Base-by-base conservation (phyloP, 2,113 vertebrate genomes). In the Phaethon lepturus region DNA sequence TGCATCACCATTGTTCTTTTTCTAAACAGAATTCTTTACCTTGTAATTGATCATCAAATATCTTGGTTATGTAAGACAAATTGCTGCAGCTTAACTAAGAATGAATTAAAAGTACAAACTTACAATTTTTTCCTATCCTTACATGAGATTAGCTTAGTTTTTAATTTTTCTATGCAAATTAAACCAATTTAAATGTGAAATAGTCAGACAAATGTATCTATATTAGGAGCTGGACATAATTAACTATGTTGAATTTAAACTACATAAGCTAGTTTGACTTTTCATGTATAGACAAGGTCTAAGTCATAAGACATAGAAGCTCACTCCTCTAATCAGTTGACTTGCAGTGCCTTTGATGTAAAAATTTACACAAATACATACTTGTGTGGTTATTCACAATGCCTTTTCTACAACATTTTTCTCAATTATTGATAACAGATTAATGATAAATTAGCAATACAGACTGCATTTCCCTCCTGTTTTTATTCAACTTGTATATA, bases 111-210 rank as follows among this genome's bases (percentile, higher is more conserved):
- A 83, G 38, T 60, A 62, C 11, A 86, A 93, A 80, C 26, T 52
- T 81, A 45, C 2, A 88, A 63, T 59, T 93, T 86, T 67, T n/a
- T 19, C 50, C 56, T 40, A 35, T 11, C 55, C 33, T 67, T 87
- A 35, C 28, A 35, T 60, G 44, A 94, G 31, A 83, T 77, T 53
- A 82, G 24, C 40, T 85, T 88, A 58, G 18, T 58, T 92, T 83
- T 83, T 56, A 56, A 83, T 40, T 93, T 95, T 88, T 86, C 26
- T 59, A 84, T 72, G 83, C 60, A 93, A 95, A 95, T 91, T 77
- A 95, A 96, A 77, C 33, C 15, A 55, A 77, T 81, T 91, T 63
- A 87, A 95, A 95, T 52, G 53, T 60, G 72, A 86, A 96, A 69
- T 26, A 78, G 52, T 40, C 42, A 69, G 62, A 88, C 18, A 93